phyloP scores from a whole-genome alignment of 2,113 vertebrate species.

The Lethenteron reissneri region DNA sequence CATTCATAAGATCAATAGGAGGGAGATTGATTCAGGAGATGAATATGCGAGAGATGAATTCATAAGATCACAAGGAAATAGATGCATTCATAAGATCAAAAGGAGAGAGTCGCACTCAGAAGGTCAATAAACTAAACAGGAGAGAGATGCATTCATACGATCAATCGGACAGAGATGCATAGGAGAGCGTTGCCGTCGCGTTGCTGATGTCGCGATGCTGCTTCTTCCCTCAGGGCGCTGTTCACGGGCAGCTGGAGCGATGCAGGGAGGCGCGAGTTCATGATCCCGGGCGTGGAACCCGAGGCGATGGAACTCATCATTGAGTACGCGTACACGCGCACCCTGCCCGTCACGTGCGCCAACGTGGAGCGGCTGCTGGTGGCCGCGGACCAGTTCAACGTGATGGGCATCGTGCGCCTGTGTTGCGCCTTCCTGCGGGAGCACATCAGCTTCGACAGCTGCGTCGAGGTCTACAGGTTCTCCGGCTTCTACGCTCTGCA shows the following conservation, averaged over 20 bases:
- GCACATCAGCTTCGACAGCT: slow-evolving; percentile 31
- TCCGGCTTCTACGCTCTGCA: slow-evolving; percentile 23
- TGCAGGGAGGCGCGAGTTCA: slow-evolving; percentile 23
- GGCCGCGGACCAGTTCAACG: slow-evolving; percentile 31
- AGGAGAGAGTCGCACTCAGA: no score
- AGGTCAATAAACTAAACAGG: no score
- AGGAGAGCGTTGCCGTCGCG: no score
- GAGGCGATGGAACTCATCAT: slow-evolving; percentile 40
- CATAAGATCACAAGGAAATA: no score
- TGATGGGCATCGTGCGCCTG: slow-evolving; percentile 22
- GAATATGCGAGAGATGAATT: no score
- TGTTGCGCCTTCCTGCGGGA: slow-evolving; percentile 34
- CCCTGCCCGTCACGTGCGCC: slow-evolving; percentile 21
- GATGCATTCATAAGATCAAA: no score
- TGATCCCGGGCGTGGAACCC: slow-evolving; percentile 24
- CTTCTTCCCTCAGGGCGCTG: slow-evolving; percentile 15
- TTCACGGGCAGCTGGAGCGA: slow-evolving; percentile 32
- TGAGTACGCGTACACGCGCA: slow-evolving; percentile 32
- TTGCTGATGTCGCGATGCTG: no score
- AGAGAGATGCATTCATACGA: no score
- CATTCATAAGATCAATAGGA: no score
- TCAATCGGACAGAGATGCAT: no score
- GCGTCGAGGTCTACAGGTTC: slow-evolving; percentile 37
- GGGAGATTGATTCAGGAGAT: no score
- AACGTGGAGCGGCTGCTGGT: slow-evolving; percentile 27